Base-by-base conservation (phyloP, 2,888 invertebrate species). In the Lathronympha strigana region DNA sequence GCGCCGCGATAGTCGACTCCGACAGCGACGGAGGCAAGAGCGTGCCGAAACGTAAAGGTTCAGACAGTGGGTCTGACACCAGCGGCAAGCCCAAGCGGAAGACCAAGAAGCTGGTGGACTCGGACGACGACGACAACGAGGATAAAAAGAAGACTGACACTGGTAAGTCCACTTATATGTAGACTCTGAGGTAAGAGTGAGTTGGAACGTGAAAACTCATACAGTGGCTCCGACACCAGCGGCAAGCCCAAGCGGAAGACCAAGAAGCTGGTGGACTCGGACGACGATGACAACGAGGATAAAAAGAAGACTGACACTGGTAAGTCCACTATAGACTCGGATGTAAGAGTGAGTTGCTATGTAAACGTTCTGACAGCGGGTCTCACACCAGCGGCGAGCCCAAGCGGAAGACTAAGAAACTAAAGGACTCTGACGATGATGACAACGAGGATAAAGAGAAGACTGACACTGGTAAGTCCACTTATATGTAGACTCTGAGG, bases 341-440 rank as follows among this genome's bases (percentile, higher is more conserved):
- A 0, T 76, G 73, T 0, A 90, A 86, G 51, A 76, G 69, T 28
- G 79, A 79, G 0, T 76, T 86, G 5, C 85, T 90, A 69, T 85
- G 93, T 61, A 87, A 92, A 71, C 86, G 81, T 0, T 82, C 89
- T 0, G 92, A 86, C 57, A 92, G 92, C 50, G 92, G 90, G 0
- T 89, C 89, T 0, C 91, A 92, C 43, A 83, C 87, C 31, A 89
- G 87, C 61, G 82, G 75, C 53, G 90, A 89, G 64, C 88, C 88
- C 5, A 88, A 87, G 68, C 88, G 84, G 78, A 94, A 94, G 71
- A 84, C 93, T 6, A 94, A 93, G 78, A 92, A 92, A 68, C 75
- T 95, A 1, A 92, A 95, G 5, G 95, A 95, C 74, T 93, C 96
- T 0, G 96, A 96, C 69, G 96, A 95, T 51, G 96, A 95, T 53